phyloP scores from a whole-genome alignment of 2,797 vertebrate genomes.

The Hirundo rustica region DNA sequence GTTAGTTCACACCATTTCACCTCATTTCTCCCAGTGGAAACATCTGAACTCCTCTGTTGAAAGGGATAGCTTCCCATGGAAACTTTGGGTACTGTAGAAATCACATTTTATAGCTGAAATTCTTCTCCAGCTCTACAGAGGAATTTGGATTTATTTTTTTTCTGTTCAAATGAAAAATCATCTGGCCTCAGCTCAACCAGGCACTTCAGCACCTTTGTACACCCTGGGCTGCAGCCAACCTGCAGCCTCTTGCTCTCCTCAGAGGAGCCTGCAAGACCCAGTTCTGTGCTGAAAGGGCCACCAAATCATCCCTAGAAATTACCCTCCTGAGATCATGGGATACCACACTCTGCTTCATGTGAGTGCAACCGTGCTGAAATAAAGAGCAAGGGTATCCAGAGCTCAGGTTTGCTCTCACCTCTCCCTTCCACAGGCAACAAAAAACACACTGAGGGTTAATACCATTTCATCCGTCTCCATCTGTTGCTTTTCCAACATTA shows the following conservation, averaged over 20 bases:
- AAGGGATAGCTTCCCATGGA: neutral
- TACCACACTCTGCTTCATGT: neutral
- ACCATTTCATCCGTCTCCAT: neutral
- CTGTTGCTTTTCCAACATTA: constrained; percentile 6
- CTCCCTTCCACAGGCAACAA: neutral
- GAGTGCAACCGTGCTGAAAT: neutral
- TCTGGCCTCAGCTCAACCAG: neutral
- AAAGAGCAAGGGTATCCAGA: neutral
- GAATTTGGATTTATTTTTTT: neutral
- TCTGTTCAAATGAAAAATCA: neutral
- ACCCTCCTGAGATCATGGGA: neutral
- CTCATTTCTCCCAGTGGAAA: neutral
- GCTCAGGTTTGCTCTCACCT: neutral
- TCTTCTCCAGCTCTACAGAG: neutral
- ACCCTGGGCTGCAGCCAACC: neutral
- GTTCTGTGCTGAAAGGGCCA: neutral
- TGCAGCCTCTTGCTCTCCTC: neutral
- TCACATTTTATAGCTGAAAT: neutral
- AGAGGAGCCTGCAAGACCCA: neutral
- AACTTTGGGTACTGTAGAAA: constrained; percentile 8
- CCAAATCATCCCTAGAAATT: neutral
- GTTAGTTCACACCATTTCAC: neutral
- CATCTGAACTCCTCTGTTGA: neutral
- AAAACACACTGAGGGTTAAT: neutral
- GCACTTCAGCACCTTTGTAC: neutral